These are phyloP conservation scores for Lysiphlebus fabarum DNA, from an alignment of 1,140 invertebrate genomes.

Conservation along the genomic window DNA sequence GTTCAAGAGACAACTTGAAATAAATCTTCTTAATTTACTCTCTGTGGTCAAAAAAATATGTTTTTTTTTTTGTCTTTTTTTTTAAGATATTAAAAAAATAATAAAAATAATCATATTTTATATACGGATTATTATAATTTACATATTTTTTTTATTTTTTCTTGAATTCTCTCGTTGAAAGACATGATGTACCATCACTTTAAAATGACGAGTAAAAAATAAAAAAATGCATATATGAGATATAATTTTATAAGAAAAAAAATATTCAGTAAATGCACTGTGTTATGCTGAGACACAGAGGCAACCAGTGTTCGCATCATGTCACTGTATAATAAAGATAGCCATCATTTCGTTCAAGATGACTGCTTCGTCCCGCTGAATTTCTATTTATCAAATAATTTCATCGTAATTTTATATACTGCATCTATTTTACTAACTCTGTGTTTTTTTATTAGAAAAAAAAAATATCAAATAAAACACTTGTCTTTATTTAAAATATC, in stretches of 20 bases:
- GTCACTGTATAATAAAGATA: slow-evolving; percentile 20
- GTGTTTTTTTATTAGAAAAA: not conserved
- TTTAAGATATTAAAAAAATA: no score
- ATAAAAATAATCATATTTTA: no score
- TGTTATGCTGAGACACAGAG: slow-evolving; percentile 23
- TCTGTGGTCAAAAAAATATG: no score
- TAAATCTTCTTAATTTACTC: no score
- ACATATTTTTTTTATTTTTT: no score
- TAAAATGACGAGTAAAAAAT: slow-evolving; percentile 4
- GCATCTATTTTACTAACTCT: not conserved
- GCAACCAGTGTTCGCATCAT: slow-evolving; percentile 14
- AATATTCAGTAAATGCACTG: not conserved
- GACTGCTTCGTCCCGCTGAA: slow-evolving; percentile 6
- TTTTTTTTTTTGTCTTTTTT: no score
- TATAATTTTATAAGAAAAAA: slow-evolving; percentile 13
- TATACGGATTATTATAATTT: no score
- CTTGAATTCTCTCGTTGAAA: no score
- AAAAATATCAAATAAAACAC: not conserved
- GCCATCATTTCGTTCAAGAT: slow-evolving; percentile 6
- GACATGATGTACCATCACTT: not conserved
- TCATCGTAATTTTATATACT: slow-evolving; percentile 18
- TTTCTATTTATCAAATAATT: slow-evolving; percentile 31
- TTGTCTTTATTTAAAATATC: slow-evolving; percentile 15
- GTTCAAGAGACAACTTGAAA: no score
- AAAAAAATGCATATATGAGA: not conserved